Conservation (phyloP, 2,797 vertebrate genomes). For the Pelochelys cantorii region DNA sequence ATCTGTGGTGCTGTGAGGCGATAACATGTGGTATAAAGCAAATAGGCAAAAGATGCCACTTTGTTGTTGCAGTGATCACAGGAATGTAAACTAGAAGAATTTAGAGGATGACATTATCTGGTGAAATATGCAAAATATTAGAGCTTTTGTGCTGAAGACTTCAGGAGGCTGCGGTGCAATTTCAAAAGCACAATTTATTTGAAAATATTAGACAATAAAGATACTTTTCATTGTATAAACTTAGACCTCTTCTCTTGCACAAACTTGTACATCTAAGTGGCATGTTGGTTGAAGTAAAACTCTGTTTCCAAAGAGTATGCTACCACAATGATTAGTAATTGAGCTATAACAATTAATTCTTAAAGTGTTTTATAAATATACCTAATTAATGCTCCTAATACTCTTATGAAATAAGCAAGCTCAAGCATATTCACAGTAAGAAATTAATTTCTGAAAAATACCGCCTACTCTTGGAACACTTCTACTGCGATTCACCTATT, state of each 20-base stretch:
- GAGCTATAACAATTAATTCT: background rate
- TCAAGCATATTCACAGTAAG: background rate
- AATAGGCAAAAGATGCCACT: background rate
- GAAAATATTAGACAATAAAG: background rate
- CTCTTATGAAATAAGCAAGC: background rate
- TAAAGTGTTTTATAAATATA: background rate
- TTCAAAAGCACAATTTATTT: background rate
- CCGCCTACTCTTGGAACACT: background rate
- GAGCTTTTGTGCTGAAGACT: background rate
- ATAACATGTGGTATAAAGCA: background rate
- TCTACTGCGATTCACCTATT: background rate
- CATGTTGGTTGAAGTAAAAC: background rate
- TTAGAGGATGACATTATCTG: fast-evolving
- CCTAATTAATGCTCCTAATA: background rate
- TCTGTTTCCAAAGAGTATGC: background rate
- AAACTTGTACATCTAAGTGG: fast-evolving
- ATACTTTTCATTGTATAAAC: background rate
- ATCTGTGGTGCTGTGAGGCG: background rate
- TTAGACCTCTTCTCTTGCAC: background rate
- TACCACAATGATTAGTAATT: background rate
- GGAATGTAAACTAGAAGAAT: background rate
- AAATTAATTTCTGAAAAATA: background rate
- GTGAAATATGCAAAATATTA: background rate
- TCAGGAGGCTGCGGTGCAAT: background rate
- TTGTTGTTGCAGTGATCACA: background rate